Percentiles rank a stretch among this genome's conserved stretches.
Evolutionary conservation across 2,888 invertebrate species (phyloP).

Genomic region (Eilema caniola): DNA sequence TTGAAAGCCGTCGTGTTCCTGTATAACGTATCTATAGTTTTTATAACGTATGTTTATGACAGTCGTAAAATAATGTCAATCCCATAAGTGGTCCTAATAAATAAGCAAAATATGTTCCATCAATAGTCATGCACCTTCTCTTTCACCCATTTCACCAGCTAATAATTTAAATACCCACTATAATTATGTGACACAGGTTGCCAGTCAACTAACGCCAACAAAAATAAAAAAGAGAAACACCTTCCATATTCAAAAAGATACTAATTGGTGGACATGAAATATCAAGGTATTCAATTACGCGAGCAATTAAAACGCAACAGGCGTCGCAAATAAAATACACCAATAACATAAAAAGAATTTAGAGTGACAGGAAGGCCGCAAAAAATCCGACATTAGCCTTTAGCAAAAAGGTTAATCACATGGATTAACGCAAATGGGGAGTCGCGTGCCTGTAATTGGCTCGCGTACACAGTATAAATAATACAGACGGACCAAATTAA

Average conservation of each 20-base stretch:
- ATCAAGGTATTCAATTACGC: constrained; percentile 29
- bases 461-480: constrained; percentile 43
- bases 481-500: constrained; percentile 27
- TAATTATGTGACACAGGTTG: not conserved
- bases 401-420: constrained; percentile 73
- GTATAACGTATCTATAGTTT: no score
- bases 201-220: not conserved
- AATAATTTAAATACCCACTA: no score
- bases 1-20: no score
- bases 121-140: no score
- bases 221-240: constrained; percentile 1
- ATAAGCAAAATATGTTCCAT: no score
- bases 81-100: no score
- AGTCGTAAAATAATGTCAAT: no score
- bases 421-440: constrained; percentile 68
- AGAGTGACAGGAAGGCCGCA: constrained; percentile 54
- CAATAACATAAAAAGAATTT: constrained; percentile 51
- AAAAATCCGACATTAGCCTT: constrained; percentile 62
- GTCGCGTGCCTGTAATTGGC: constrained; percentile 70
- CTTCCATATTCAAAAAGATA: constrained; percentile 7
- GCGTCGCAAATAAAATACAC: constrained; percentile 44
- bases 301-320: constrained; percentile 52
- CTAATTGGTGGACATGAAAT: constrained; percentile 35
- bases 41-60: no score
- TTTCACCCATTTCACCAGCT: no score